Conservation (phyloP, 2,797 vertebrate species). For the Gastrophryne carolinensis region DNA sequence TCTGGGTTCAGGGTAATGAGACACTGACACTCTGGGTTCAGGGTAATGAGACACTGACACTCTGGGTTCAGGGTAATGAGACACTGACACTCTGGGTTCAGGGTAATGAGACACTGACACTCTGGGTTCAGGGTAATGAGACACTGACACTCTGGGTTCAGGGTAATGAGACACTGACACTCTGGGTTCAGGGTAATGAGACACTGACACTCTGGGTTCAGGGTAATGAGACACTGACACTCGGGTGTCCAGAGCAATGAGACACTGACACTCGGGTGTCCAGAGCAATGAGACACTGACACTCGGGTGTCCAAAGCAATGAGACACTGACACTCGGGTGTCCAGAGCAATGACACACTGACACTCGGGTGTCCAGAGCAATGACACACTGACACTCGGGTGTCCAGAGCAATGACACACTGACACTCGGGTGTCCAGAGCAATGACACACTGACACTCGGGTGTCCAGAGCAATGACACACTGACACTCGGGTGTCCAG, state of each 20-base stretch:
- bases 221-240: background rate
- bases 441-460: background rate
- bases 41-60: background rate
- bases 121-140: background rate
- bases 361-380: no score
- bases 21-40: no score
- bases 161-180: no score
- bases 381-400: no score
- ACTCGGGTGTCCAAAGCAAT: no score
- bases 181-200: background rate
- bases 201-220: no score
- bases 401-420: background rate
- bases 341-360: no score
- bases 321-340: background rate
- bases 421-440: background rate
- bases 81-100: background rate
- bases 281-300: background rate
- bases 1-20: no score
- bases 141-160: background rate
- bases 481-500: no score
- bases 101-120: background rate
- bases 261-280: background rate
- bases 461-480: no score
- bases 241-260: background rate
- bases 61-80: background rate